phyloP scores from a whole-genome alignment of 2,113 vertebrate species.

The Hepsetus odoe region DNA sequence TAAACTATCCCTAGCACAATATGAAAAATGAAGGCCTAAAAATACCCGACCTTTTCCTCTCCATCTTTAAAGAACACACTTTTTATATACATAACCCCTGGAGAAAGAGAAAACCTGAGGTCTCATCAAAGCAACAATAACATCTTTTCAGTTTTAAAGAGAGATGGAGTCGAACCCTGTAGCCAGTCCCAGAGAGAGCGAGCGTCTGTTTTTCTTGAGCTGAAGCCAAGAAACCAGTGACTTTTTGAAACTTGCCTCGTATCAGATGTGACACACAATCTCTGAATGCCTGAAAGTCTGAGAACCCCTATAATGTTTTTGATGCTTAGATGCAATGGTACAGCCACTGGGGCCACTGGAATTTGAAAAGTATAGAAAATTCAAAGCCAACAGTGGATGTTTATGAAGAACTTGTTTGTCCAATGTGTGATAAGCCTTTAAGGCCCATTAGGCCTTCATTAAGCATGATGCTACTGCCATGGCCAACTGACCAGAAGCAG shows the following conservation, averaged over 20 bases:
- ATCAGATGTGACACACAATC: slow-evolving; percentile 60
- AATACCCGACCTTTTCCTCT: slow-evolving; percentile 49
- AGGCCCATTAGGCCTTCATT: background rate
- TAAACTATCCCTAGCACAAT: slow-evolving; percentile 37
- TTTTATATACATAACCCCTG: slow-evolving; percentile 55
- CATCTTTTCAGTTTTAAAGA: slow-evolving; percentile 69
- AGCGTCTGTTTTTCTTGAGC: slow-evolving; percentile 70
- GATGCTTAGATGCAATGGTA: background rate
- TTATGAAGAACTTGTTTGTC: background rate
- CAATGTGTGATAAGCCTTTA: background rate
- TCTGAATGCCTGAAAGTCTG: background rate
- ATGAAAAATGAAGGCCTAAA: slow-evolving; percentile 52
- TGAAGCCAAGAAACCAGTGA: slow-evolving; percentile 66
- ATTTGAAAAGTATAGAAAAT: background rate
- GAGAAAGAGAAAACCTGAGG: slow-evolving; percentile 68
- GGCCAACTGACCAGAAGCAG: slow-evolving; percentile 17
- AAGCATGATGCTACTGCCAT: background rate
- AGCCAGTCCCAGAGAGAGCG: slow-evolving; percentile 63
- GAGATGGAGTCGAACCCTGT: slow-evolving; percentile 70
- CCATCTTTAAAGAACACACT: slow-evolving; percentile 60
- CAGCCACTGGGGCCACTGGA: too few species aligned
- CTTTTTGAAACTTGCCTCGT: slow-evolving; percentile 66
- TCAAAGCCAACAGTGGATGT: background rate
- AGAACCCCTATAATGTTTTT: background rate
- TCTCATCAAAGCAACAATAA: slow-evolving; percentile 75